phyloP scores from a whole-genome alignment of 2,888 invertebrate genomes.

The Aromia moschata region DNA sequence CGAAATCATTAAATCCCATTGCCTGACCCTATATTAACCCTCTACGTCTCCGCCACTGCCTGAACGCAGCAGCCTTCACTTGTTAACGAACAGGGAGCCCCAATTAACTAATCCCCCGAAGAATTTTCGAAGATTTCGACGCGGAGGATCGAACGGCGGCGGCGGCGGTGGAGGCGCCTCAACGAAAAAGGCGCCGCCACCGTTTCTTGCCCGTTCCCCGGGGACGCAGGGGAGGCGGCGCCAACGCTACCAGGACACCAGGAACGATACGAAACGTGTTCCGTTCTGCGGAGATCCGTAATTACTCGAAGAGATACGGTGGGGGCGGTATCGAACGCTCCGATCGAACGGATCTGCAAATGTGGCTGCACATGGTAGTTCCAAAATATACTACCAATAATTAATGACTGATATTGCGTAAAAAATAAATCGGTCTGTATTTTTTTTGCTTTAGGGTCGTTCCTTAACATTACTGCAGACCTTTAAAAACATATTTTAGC shows the following conservation, averaged over 20 bases:
- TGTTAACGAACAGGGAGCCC: slow-evolving; percentile 14
- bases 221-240: slow-evolving; percentile 22
- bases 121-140: slow-evolving; percentile 18
- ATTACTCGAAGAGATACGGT: too few species aligned
- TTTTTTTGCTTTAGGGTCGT: too few species aligned
- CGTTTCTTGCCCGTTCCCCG: background rate
- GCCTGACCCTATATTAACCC: background rate
- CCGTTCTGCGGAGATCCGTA: too few species aligned
- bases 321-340: too few species aligned
- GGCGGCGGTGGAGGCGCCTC: too few species aligned
- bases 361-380: too few species aligned
- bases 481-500: too few species aligned
- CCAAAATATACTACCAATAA: too few species aligned
- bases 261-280: slow-evolving; percentile 23
- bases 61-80: background rate
- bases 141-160: slow-evolving; percentile 4
- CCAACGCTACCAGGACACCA: slow-evolving; percentile 18
- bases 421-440: too few species aligned
- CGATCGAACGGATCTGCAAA: too few species aligned
- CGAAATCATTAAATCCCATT: background rate
- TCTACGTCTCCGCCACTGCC: slow-evolving; percentile 2
- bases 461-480: too few species aligned
- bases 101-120: slow-evolving; percentile 15
- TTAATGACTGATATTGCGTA: too few species aligned
- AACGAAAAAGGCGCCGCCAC: slow-evolving; percentile 5